A percentile compares a stretch with the other conserved stretches of the same genome.
phyloP scores from a whole-genome alignment of 1,140 invertebrate species.

The Bilobella aurantiaca region DNA sequence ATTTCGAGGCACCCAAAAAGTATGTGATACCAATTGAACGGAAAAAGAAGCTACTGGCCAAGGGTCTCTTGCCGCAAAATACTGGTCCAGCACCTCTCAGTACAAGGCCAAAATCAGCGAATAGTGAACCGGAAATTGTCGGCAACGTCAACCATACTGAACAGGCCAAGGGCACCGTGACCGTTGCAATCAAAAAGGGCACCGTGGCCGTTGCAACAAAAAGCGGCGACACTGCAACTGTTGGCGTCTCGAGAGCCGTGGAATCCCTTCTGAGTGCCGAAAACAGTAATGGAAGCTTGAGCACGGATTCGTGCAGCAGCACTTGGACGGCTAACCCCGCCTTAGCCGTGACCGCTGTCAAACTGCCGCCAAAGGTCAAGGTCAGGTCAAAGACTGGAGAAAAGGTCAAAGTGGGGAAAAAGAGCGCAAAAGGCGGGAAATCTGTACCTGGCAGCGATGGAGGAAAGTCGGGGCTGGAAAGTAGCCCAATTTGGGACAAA shows the following conservation, averaged over 20 bases:
- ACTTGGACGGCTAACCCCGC: constrained; percentile 22
- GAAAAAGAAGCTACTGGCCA: neutral
- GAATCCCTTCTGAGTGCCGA: too few species aligned
- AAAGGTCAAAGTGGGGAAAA: too few species aligned
- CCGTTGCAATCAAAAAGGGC: neutral
- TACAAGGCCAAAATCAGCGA: neutral
- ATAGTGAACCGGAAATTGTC: too few species aligned
- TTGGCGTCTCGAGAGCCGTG: neutral
- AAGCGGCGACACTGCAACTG: neutral
- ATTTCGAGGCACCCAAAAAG: too few species aligned
- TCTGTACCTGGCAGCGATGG: too few species aligned
- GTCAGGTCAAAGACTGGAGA: too few species aligned
- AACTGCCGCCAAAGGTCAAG: constrained; percentile 2
- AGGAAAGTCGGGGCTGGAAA: neutral
- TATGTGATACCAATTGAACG: neutral
- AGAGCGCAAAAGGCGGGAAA: too few species aligned
- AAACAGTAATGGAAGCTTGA: too few species aligned
- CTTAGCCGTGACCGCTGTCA: constrained; percentile 22
- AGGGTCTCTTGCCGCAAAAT: neutral
- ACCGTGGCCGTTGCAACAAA: neutral
- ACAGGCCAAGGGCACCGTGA: neutral
- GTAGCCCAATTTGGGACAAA: too few species aligned
- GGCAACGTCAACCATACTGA: too few species aligned
- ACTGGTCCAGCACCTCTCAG: neutral
- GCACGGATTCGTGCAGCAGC: neutral